These are phyloP conservation scores for Phyllotis vaccarum DNA, from an alignment of 2,797 vertebrate species.

Conservation along the genomic window DNA sequence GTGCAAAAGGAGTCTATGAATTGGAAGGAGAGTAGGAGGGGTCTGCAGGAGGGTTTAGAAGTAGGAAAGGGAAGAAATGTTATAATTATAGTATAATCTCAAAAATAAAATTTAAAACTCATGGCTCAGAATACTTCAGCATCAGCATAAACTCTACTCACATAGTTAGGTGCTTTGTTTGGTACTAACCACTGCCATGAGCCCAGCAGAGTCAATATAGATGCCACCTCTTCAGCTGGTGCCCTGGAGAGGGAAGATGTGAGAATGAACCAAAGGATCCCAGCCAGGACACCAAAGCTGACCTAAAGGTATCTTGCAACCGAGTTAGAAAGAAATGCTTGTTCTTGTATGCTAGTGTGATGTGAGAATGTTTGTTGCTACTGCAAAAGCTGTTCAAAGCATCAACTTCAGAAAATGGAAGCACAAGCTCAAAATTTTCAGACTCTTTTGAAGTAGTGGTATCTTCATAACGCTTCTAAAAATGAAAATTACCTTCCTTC, in stretches of 20 bases:
- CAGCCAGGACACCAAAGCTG: neutral
- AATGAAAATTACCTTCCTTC: slow-evolving; percentile 45
- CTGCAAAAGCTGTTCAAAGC: neutral
- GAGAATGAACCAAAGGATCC: neutral
- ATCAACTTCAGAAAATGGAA: slow-evolving; percentile 19
- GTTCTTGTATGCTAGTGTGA: neutral
- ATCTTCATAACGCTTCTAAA: slow-evolving; percentile 12
- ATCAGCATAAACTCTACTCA: neutral
- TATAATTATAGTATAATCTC: neutral
- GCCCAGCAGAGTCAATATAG: neutral
- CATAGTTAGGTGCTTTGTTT: neutral
- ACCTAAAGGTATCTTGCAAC: neutral
- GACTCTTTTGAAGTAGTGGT: slow-evolving; percentile 1
- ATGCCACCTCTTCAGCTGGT: neutral
- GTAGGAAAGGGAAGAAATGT: neutral
- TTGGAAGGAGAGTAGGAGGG: neutral
- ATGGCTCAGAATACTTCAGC: neutral
- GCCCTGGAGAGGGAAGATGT: neutral
- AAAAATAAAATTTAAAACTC: neutral
- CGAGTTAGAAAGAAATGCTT: neutral
- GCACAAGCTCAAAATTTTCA: neutral
- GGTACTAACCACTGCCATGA: neutral
- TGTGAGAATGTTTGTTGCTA: neutral
- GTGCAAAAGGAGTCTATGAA: neutral
- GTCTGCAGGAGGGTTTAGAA: neutral